Base-by-base conservation (phyloP, 2,113 vertebrate genomes). In the Alethe castanea region DNA sequence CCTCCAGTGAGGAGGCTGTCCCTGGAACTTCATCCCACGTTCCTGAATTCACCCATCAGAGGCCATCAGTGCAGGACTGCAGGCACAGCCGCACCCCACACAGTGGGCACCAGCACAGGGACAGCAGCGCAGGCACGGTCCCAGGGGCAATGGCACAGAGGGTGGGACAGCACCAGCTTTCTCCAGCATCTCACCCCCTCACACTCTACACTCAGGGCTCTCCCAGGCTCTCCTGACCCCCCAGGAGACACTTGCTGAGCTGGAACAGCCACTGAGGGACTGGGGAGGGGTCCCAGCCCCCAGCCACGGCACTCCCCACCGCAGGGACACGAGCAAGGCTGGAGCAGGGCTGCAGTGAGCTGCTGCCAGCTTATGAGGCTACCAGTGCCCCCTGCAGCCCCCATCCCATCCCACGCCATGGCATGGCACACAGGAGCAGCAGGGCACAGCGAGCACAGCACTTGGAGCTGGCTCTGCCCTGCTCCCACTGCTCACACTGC, bases 281-380 rank as follows among this genome's bases (percentile, higher is more conserved):
- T 6, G 18, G 10, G 25, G 15, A 56, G 62, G 33, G 48, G 19
- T 13, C 62, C 54, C 31, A 29, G 26, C 56, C 65, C 20, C n/a
- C 44, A 24, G 56, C 4, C 48, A 9, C 3, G 0, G 45, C 0
- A 1, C 16, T 81, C 8, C 59, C 33, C 5, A 0, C 16, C 0
- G 0, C 1, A 0, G 65, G 31, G 31, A 54, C 52, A 4, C 0
- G 0, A 29, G 50, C 35, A 48, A 24, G 47, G 50, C 44, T 35
- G 0, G 0, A 61, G 87, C 80, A 67, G 82, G 44, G 4, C 17
- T 23, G 66, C 52, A 25, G 33, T 0, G 22, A 69, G 65, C 52
- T 16, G 12, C 1, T 25, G 35, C 44, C 6, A 10, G 19, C 25
- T 12, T 12, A 2, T 18, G 42, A 36, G 8, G 1, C 4, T 19